These are phyloP conservation scores for Papilio polytes DNA, from an alignment of 1,140 invertebrate species.

Conservation along the genomic window DNA sequence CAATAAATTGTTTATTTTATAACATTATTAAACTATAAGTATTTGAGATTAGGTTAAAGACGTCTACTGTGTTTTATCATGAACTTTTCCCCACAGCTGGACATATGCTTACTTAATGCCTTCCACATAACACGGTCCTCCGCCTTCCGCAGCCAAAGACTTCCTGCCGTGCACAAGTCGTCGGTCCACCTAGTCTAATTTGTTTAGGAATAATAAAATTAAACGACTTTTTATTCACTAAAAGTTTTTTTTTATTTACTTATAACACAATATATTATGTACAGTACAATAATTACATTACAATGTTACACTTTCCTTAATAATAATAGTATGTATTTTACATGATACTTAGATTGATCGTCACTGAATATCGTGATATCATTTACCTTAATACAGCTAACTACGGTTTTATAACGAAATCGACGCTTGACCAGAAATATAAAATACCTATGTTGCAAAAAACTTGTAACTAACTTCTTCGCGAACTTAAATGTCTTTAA, in stretches of 20 bases:
- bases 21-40: not conserved
- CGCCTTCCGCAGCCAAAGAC: no score
- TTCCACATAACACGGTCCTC: no score
- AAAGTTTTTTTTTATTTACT: slow-evolving; percentile 79
- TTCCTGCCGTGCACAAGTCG: no score
- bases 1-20: not conserved
- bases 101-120: no score
- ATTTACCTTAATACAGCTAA: slow-evolving; percentile 40
- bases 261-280: slow-evolving; percentile 81
- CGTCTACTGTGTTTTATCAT: no score
- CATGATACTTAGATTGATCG: slow-evolving; percentile 46
- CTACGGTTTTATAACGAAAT: slow-evolving; percentile 44
- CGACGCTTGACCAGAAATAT: not conserved
- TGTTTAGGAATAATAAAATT: slow-evolving; percentile 36
- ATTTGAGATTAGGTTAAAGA: no score
- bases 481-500: no score
- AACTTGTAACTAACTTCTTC: no score
- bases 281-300: slow-evolving; percentile 65
- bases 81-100: not conserved
- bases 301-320: slow-evolving; percentile 59
- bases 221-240: slow-evolving; percentile 64
- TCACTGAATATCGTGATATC: slow-evolving; percentile 46
- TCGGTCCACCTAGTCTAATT: not conserved
- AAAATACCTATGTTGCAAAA: no score
- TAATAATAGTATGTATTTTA: slow-evolving; percentile 53